A percentile compares a stretch with the other conserved stretches of the same genome.
These are phyloP conservation scores for Oryzias celebensis DNA, from an alignment of 2,113 vertebrate genomes.

Conservation along the genomic window DNA sequence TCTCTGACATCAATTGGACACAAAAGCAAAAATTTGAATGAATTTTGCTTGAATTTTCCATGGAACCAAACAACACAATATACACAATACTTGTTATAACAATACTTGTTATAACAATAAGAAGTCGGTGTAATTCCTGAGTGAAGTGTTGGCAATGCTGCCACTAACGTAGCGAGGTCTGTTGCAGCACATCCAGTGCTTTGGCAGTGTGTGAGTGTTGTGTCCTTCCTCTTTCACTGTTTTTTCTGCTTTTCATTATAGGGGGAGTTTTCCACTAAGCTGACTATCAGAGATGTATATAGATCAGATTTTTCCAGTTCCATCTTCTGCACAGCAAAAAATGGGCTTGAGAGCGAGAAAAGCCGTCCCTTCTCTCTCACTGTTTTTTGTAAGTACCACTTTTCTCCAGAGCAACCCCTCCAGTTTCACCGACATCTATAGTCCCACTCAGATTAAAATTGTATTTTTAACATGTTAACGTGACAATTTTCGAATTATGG, in stretches of 20 bases:
- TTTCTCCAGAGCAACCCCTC: neutral
- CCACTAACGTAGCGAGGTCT: neutral
- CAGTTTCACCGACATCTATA: too few species aligned
- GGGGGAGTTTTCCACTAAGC: neutral
- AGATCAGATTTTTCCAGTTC: conserved; percentile 54
- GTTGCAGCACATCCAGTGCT: neutral
- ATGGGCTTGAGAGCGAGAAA: conserved; percentile 29
- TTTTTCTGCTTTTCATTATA: conserved; percentile 8
- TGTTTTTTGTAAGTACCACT: conserved; percentile 68
- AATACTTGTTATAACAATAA: too few species aligned
- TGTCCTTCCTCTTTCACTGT: fast-evolving
- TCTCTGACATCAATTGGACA: too few species aligned
- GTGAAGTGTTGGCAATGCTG: too few species aligned
- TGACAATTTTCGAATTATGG: too few species aligned
- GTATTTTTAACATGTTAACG: too few species aligned
- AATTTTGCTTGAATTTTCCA: too few species aligned
- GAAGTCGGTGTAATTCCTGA: too few species aligned
- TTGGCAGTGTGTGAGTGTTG: neutral
- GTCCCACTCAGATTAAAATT: too few species aligned
- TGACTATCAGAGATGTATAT: conserved; percentile 49
- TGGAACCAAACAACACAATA: too few species aligned
- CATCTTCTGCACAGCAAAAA: conserved; percentile 58
- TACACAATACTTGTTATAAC: too few species aligned
- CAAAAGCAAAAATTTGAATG: too few species aligned
- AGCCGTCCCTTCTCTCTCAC: conserved; percentile 63